These are phyloP conservation scores for Pachycephus smyrnensis DNA, from an alignment of 2,888 invertebrate species.

Conservation along the genomic window DNA sequence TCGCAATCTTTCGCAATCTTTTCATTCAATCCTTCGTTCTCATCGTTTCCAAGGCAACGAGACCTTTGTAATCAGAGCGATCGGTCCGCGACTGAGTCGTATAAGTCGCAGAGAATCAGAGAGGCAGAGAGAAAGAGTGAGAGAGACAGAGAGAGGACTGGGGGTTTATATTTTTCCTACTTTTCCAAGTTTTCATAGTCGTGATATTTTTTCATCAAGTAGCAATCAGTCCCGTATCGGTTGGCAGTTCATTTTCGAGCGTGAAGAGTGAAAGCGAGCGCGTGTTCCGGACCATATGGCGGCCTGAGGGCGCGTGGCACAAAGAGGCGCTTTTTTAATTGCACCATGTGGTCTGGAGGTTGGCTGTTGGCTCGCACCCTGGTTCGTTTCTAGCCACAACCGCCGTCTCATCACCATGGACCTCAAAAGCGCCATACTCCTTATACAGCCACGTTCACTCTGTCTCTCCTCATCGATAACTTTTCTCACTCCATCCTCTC, in stretches of 20 bases:
- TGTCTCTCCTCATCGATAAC: not conserved
- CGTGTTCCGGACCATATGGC: constrained; percentile 50
- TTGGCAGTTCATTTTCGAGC: constrained; percentile 22
- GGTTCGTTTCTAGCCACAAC: constrained; percentile 55
- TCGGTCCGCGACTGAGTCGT: not conserved
- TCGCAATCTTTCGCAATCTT: constrained; percentile 54
- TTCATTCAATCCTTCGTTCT: constrained; percentile 28
- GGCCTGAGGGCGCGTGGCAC: constrained; percentile 53
- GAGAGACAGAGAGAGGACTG: not conserved
- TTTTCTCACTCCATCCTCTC: not conserved
- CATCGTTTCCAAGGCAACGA: constrained; percentile 8
- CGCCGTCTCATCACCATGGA: constrained; percentile 41
- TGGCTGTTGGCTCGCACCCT: constrained; percentile 19
- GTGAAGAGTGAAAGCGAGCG: constrained; percentile 6
- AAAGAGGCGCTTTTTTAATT: constrained; percentile 58
- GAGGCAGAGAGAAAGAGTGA: not conserved
- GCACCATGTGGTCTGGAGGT: constrained; percentile 57
- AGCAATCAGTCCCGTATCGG: constrained; percentile 22
- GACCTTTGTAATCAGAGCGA: not conserved
- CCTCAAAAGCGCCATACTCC: not conserved
- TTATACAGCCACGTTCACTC: not conserved
- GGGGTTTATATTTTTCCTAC: not conserved
- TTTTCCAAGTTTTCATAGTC: not conserved
- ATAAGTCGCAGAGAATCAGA: not conserved
- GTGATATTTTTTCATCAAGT: not conserved